phyloP scores from a whole-genome alignment of 1,140 invertebrate genomes.

The Aphelenchoides besseyi region DNA sequence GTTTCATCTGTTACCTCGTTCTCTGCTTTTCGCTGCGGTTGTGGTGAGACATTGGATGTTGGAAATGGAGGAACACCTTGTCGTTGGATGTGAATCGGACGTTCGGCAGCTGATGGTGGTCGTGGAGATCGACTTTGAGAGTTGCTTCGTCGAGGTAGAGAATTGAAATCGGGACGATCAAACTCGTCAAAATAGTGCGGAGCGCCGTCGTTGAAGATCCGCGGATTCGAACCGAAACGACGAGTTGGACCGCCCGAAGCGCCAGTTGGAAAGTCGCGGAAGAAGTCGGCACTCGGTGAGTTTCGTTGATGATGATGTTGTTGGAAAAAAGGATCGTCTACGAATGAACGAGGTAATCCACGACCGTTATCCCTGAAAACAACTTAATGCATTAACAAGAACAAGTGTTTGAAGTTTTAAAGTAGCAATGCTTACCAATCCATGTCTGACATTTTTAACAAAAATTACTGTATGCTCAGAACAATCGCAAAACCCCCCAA shows the following conservation, averaged over 20 bases:
- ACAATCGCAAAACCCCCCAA: too few relatives aligned
- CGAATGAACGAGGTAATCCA: constrained; percentile 9
- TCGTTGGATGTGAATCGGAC: neutral
- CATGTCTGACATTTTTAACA: neutral
- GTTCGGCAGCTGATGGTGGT: neutral
- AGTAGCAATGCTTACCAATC: neutral
- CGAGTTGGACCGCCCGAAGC: constrained; percentile 5
- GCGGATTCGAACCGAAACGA: constrained; percentile 21
- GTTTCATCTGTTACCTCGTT: neutral
- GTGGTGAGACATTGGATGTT: neutral
- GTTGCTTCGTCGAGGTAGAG: constrained; percentile 19
- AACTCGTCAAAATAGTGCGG: constrained; percentile 5
- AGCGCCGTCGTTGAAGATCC: constrained; percentile 15
- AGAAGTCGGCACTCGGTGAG: neutral
- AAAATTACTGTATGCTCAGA: too few relatives aligned
- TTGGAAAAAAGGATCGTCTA: constrained; percentile 22
- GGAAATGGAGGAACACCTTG: neutral
- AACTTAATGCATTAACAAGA: neutral
- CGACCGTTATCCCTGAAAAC: constrained; percentile 17
- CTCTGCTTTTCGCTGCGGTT: neutral
- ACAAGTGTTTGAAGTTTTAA: neutral
- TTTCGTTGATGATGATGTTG: constrained; percentile 9
- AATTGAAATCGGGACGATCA: neutral
- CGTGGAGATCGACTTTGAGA: constrained; percentile 5
- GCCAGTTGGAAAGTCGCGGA: neutral